These are phyloP conservation scores for Anthoscopus minutus DNA, from an alignment of 2,113 vertebrate genomes.

Conservation along the genomic window DNA sequence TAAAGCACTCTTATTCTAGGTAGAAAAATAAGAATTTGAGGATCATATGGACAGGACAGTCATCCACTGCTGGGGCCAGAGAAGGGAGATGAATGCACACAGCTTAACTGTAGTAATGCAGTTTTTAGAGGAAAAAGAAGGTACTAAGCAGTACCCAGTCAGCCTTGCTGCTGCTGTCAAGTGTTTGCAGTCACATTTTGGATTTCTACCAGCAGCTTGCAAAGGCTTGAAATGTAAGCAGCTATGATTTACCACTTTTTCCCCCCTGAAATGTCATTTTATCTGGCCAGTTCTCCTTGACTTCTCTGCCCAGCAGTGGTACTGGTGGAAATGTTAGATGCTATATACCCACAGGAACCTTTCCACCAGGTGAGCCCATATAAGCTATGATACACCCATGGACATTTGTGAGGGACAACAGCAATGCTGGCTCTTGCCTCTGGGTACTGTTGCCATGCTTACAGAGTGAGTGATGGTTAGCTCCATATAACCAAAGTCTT, in stretches of 20 bases:
- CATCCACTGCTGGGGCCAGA: not conserved
- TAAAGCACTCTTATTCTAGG: not conserved
- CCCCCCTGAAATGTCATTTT: not conserved
- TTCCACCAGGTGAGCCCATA: not conserved
- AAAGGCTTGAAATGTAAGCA: not conserved
- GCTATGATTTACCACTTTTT: not conserved
- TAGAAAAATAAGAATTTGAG: not conserved
- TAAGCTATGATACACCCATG: not conserved
- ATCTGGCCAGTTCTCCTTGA: not conserved
- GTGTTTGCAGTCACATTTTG: not conserved
- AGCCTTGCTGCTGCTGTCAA: not conserved
- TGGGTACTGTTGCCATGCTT: not conserved
- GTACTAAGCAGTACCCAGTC: not conserved
- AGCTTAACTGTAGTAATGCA: not conserved
- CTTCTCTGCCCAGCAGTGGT: not conserved
- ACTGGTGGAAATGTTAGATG: not conserved
- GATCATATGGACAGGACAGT: not conserved
- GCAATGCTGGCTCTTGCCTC: not conserved
- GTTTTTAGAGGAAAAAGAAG: not conserved
- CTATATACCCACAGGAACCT: not conserved
- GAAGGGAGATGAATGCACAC: not conserved
- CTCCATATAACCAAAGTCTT: not conserved
- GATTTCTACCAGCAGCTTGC: not conserved
- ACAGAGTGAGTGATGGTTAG: not conserved
- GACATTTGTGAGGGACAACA: not conserved